Conservation (phyloP, 2,113 vertebrate species). For the Aphyosemion australe region DNA sequence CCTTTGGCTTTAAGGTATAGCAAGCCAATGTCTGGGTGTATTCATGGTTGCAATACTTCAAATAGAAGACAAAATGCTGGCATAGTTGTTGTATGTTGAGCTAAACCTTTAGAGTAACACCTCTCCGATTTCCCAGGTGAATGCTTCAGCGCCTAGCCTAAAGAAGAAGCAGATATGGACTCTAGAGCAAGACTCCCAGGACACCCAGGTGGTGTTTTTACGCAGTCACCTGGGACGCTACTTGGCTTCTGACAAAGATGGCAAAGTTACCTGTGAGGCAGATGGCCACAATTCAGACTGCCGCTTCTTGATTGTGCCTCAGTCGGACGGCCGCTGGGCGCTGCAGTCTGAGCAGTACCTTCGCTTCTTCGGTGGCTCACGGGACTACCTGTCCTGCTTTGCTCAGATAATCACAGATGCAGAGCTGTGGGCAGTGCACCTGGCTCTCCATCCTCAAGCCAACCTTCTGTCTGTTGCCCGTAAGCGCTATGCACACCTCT, state of each 20-base stretch:
- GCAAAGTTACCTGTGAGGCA: constrained; percentile 88
- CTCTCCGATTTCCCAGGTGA: constrained; percentile 72
- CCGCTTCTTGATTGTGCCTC: constrained; percentile 88
- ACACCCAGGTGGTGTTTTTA: constrained; percentile 86
- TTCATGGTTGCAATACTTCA: too few relatives aligned
- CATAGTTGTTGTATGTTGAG: not conserved
- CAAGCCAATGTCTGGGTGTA: not conserved
- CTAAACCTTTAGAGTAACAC: not conserved
- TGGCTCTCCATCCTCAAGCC: constrained; percentile 94
- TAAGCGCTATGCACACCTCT: constrained; percentile 91
- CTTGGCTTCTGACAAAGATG: constrained; percentile 89
- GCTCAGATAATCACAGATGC: constrained; percentile 86
- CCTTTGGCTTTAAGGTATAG: constrained; percentile 89
- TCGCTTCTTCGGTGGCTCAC: constrained; percentile 90
- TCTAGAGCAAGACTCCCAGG: constrained; percentile 89
- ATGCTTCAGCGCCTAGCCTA: constrained; percentile 90
- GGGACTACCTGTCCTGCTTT: constrained; percentile 92
- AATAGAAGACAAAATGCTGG: too few relatives aligned
- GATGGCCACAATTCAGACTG: constrained; percentile 83
- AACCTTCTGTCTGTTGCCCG: constrained; percentile 92
- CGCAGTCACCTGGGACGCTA: constrained; percentile 94
- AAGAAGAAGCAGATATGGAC: constrained; percentile 96
- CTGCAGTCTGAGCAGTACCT: constrained; percentile 89
- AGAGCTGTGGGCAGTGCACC: constrained; percentile 92
- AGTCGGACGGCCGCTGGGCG: constrained; percentile 93